Base-by-base conservation (phyloP, 2,888 invertebrate species). In the Tenthredo scrophulariae region DNA sequence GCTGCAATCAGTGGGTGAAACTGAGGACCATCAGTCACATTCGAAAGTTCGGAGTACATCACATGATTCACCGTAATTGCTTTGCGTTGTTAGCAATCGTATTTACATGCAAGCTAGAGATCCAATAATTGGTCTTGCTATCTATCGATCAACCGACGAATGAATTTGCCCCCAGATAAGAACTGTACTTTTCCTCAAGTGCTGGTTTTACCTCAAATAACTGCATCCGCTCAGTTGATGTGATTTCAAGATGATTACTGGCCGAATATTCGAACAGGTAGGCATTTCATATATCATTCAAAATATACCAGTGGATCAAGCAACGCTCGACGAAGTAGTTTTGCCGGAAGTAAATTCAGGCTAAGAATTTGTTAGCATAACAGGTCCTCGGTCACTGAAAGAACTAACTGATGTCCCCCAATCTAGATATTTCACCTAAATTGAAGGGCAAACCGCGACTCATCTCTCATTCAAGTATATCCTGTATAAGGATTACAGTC, bases 371-470 rank as follows among this genome's bases (percentile, higher is more conserved):
- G 10, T 62, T 62, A 22, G 58, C 80, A 80, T 80, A 80, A 80
- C 58, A 22, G 80, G 40, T 62, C 29, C 15, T 54, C 77, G 50
- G 50, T 33, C 2, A 18, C 54, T 54, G 6, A 40, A 40, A 79
- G 22, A 62, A 58, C 22, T 22, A 62, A 62, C 50, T 40, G 2
- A 62, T 62, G n/a, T 62, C 40, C 40, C 1, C 13, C 1, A 62
- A 29, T 29, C 9, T 54, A 77, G 37, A n/a, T 62, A 15, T 80
- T 62, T 62, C 37, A 40, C 33, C 29, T 77, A 29, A 77, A 77
- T 77, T 33, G 33, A 18, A 29, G 75, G 62, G 26, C 26, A 26
- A 62, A 22, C 62, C 29, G 1, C 62, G 26, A 29, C 18, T 67
- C 33, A 33, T 67, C 15, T 67, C 67, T 67, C 6, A 33, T 15